A percentile compares a stretch with the other conserved stretches of the same genome.
These are phyloP conservation scores for Tipula lateralis DNA, from an alignment of 2,888 invertebrate species.

Conservation along the genomic window DNA sequence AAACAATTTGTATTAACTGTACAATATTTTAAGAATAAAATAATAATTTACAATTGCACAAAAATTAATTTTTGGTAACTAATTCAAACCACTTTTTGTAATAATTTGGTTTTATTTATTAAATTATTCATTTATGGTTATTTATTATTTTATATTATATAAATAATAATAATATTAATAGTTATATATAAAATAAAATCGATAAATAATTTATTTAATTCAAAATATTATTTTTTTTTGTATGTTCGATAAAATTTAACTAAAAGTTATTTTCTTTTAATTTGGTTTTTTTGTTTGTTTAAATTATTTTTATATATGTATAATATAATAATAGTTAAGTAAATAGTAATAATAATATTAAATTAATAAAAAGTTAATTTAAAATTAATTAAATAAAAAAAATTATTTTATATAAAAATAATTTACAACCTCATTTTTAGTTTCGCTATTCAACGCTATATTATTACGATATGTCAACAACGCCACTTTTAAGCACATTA, in stretches of 20 bases:
- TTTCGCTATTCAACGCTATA: neutral
- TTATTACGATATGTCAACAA: neutral
- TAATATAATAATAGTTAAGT: slow-evolving; percentile 4
- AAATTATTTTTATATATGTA: neutral
- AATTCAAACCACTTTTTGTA: slow-evolving; percentile 24
- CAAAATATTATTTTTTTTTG: neutral
- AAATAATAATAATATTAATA: neutral
- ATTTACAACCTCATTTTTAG: slow-evolving; percentile 11
- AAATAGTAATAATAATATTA: slow-evolving; percentile 12
- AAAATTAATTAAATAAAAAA: slow-evolving; percentile 12
- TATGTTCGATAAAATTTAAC: neutral
- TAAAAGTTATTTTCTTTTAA: neutral
- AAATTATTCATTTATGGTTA: neutral
- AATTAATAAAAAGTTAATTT: slow-evolving; percentile 12
- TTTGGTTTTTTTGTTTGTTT: slow-evolving; percentile 13
- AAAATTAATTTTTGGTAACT: slow-evolving; percentile 11
- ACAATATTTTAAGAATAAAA: neutral
- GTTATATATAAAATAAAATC: neutral
- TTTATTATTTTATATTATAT: neutral
- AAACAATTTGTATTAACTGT: neutral
- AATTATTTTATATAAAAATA: slow-evolving; percentile 4
- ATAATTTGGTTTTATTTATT: neutral
- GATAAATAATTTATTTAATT: neutral
- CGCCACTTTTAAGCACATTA: neutral
- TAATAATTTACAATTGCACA: slow-evolving; percentile 24